Conservation (phyloP, 2,888 invertebrate species). For the Crossocerus cetratus region DNA sequence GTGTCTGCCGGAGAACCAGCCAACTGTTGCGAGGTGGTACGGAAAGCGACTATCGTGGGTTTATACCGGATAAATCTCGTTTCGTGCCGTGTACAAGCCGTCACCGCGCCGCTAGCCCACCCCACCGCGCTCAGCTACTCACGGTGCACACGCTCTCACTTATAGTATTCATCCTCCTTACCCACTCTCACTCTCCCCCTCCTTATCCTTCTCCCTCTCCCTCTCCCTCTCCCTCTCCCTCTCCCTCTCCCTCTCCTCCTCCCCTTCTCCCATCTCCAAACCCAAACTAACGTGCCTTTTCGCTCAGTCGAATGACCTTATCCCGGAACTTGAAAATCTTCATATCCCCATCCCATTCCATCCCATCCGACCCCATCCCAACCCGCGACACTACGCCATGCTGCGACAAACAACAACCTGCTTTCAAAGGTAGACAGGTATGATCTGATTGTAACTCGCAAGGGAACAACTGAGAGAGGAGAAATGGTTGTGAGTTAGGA, state of each 20-base stretch:
- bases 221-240: not conserved
- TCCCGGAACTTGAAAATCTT: too few species aligned
- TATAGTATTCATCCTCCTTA: constrained; percentile 14
- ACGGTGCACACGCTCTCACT: too few species aligned
- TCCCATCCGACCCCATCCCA: too few species aligned
- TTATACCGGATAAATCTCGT: constrained; percentile 73
- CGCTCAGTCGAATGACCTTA: too few species aligned
- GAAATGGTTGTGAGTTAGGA: too few species aligned
- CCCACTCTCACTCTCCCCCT: constrained; percentile 7
- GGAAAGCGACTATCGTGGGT: constrained; percentile 66
- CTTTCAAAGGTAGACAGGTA: too few species aligned
- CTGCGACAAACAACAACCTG: too few species aligned
- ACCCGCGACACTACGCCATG: too few species aligned
- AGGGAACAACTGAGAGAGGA: too few species aligned
- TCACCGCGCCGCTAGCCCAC: constrained; percentile 39
- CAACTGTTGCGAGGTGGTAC: constrained; percentile 54
- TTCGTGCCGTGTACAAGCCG: constrained; percentile 57
- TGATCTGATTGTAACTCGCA: too few species aligned
- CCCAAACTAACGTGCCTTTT: too few species aligned
- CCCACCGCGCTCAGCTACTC: constrained; percentile 14
- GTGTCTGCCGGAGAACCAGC: constrained; percentile 53
- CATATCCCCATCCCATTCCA: too few species aligned
- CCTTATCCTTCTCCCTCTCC: not conserved
- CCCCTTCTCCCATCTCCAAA: not conserved
- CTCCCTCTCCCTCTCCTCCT: not conserved